Percentiles rank a stretch among this genome's conserved stretches.
Evolutionary conservation across 1,140 invertebrate genomes (phyloP).

Genomic region (Drosophila persimilis): DNA sequence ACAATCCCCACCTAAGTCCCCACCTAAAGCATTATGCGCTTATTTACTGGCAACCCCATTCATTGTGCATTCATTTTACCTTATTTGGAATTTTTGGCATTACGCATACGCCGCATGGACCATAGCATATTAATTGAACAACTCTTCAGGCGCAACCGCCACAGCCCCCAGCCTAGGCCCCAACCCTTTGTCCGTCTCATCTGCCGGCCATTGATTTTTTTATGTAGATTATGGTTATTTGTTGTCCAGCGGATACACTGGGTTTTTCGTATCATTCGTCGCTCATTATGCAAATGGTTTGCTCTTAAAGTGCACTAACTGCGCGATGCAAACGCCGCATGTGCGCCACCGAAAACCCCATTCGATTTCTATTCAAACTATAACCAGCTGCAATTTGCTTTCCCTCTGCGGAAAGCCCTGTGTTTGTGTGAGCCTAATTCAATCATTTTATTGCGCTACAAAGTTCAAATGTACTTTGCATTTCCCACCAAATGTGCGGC

Average conservation of each 20-base stretch:
- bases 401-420: neutral
- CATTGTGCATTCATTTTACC: constrained; percentile 31
- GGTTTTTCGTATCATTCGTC: constrained; percentile 21
- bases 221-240: constrained; percentile 22
- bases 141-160: constrained; percentile 14
- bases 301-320: constrained; percentile 60
- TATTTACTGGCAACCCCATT: constrained; percentile 32
- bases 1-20: neutral
- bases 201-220: neutral
- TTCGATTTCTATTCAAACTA: constrained; percentile 8
- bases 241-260: neutral
- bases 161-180: neutral
- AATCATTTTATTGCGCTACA: constrained; percentile 49
- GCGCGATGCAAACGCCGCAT: constrained; percentile 31
- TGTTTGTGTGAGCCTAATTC: constrained; percentile 31
- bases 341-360: constrained; percentile 11
- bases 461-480: constrained; percentile 36
- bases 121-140: constrained; percentile 43
- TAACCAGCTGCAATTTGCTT: constrained; percentile 17
- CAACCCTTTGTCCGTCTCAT: neutral
- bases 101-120: constrained; percentile 35
- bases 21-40: constrained; percentile 26
- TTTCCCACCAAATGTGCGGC: neutral
- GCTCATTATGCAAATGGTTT: constrained; percentile 54
- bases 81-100: constrained; percentile 37